Conservation (phyloP, 2,888 invertebrate species). For the Apotomis turbidana region DNA sequence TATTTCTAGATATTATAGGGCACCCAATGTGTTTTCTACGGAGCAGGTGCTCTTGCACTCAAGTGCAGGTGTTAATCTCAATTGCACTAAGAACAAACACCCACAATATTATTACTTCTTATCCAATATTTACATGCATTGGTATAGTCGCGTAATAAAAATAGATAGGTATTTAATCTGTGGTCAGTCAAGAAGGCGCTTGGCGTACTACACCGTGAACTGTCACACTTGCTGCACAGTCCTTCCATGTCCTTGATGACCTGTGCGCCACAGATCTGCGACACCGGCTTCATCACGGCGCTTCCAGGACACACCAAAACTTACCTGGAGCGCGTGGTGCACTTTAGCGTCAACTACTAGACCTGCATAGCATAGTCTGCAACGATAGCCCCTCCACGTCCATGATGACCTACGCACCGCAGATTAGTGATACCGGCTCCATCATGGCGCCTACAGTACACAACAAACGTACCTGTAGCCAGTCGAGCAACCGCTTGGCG, state of each 20-base stretch:
- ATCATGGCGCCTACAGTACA: slow-evolving; percentile 77
- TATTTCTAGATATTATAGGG: no score
- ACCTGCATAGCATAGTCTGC: no score
- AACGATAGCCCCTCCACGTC: slow-evolving; percentile 88
- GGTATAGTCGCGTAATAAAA: no score
- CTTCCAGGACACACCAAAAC: slow-evolving; percentile 89
- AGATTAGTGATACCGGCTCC: slow-evolving; percentile 89
- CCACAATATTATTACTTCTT: no score
- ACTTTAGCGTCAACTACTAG: no score
- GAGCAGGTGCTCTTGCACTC: no score
- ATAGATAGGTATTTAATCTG: slow-evolving; percentile 78
- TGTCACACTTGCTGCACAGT: slow-evolving; percentile 92
- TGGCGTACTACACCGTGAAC: slow-evolving; percentile 93
- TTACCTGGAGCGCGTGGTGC: no score
- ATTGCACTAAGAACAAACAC: no score
- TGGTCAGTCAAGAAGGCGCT: slow-evolving; percentile 92
- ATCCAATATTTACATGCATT: no score
- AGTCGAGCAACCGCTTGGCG: slow-evolving; percentile 93
- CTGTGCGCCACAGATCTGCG: slow-evolving; percentile 89
- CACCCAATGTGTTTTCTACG: no score
- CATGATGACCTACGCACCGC: slow-evolving; percentile 91
- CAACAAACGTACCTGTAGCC: slow-evolving; percentile 86
- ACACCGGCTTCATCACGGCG: slow-evolving; percentile 91
- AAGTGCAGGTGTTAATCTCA: no score
- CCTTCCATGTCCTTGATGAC: slow-evolving; percentile 95